Evolutionary conservation across 2,888 invertebrate species (phyloP), one percentile per base, ranked within the genome.

Genomic region (Helicoverpa assulta): DNA sequence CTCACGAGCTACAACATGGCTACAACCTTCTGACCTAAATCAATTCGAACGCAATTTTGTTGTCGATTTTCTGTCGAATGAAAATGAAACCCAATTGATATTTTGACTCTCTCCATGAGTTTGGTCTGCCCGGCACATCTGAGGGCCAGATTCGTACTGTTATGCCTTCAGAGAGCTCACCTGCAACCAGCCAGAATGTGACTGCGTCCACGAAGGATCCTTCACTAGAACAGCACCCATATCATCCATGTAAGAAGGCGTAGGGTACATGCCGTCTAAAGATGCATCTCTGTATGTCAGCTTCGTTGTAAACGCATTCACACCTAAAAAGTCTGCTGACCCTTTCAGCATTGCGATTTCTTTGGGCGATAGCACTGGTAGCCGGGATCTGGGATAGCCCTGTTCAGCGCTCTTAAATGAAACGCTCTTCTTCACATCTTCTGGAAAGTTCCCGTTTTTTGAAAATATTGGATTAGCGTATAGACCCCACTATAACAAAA

Each of bases 321-420:
- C 80, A 0, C 97, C 97, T 40, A 97, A 92, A 88, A 97, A 97
- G 86, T 98, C 97, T 0, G 97, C 95, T 5, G 97, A 96, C 3
- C 96, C 97, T 29, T 92, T 93, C 55, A 98, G 96, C 26, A 93
- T 88, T 43, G 91, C 86, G 4, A 97, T 95, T 93, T 98, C 97
- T 16, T 94, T 91, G 0, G 88, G 72, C 0, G 96, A 94, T 37
- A 97, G 96, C 69, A 88, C 89, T 0, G 97, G 97, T 5, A 97
- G 90, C 16, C 97, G 96, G 0, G 97, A 96, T 43, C 91, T 88
- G 0, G 91, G 85, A 66, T 93, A 96, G 6, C 96, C 96, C 87
- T 97, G 96, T 56, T 94, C 92, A 26, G 91, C 92, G 75, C 97
- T 97, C 40, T 96, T 94, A 10, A 91, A 85, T 0, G 88, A 95